Conservation (phyloP, 2,888 invertebrate species). For the Athalia cordata region DNA sequence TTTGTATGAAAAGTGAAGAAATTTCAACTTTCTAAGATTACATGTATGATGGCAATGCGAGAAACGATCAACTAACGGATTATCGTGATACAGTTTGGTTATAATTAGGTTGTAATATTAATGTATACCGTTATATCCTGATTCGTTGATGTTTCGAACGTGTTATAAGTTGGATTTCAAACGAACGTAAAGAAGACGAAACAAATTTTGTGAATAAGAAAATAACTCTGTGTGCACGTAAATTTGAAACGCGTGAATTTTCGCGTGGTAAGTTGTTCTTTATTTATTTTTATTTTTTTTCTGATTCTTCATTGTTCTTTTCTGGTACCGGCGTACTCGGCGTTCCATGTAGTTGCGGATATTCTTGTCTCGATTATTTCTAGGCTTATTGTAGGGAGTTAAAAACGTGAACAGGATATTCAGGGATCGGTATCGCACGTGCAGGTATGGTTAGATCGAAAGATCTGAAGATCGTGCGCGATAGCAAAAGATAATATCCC, state of each 20-base stretch:
- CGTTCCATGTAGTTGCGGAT: no score
- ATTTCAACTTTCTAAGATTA: slow-evolving; percentile 6
- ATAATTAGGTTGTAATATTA: not conserved
- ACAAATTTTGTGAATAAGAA: not conserved
- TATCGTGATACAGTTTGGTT: not conserved
- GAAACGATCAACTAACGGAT: not conserved
- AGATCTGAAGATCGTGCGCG: slow-evolving; percentile 65
- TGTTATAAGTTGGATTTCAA: not conserved
- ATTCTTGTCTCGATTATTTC: no score
- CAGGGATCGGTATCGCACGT: not conserved
- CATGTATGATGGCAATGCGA: not conserved
- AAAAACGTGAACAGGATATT: not conserved
- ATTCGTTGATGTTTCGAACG: not conserved
- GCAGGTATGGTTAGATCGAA: slow-evolving; percentile 64
- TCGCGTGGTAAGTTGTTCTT: no score
- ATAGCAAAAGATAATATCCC: slow-evolving; percentile 68
- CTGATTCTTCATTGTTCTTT: no score
- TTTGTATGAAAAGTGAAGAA: not conserved
- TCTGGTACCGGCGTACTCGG: no score
- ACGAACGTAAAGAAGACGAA: not conserved
- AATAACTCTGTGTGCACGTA: no score
- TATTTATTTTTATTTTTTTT: no score
- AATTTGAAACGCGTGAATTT: no score
- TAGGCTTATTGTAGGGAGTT: no score
- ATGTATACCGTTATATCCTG: not conserved